Evolutionary conservation across 1,140 invertebrate genomes (phyloP).

Genomic region (Drosophila mojavensis): DNA sequence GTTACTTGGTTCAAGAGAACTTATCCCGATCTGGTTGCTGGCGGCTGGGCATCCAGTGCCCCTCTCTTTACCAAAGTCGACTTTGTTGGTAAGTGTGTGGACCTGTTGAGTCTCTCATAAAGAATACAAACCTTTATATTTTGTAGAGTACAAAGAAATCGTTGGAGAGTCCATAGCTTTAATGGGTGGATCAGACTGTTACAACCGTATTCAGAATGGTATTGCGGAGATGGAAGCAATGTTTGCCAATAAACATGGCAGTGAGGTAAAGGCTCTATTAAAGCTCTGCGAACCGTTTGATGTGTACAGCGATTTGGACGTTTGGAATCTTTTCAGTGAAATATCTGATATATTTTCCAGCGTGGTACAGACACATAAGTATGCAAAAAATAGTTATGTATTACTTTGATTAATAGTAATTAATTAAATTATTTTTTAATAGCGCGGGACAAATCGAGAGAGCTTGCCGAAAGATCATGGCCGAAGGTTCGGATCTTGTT

Average conservation of each 20-base stretch:
- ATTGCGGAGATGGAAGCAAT: slow-evolving; percentile 84
- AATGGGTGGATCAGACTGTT: slow-evolving; percentile 84
- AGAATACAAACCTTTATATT: too few species aligned
- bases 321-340: slow-evolving; percentile 76
- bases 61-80: not conserved
- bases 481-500: slow-evolving; percentile 62
- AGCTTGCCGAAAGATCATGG: slow-evolving; percentile 67
- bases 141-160: slow-evolving; percentile 29
- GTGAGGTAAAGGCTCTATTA: slow-evolving; percentile 78
- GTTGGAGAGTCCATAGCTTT: slow-evolving; percentile 68
- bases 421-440: too few species aligned
- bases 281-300: slow-evolving; percentile 82
- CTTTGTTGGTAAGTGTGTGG: not conserved
- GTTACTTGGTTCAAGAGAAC: slow-evolving; percentile 89
- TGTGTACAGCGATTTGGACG: slow-evolving; percentile 72
- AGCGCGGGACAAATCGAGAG: slow-evolving; percentile 71
- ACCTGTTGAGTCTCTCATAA: too few species aligned
- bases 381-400: slow-evolving; percentile 24
- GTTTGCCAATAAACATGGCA: slow-evolving; percentile 63
- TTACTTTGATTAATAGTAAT: too few species aligned
- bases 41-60: slow-evolving; percentile 89
- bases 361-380: slow-evolving; percentile 75
- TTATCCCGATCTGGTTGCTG: slow-evolving; percentile 90
- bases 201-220: slow-evolving; percentile 84
- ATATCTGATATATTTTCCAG: slow-evolving; percentile 77